Evolutionary conservation across 2,113 vertebrate species (phyloP), one percentile per base, ranked within the genome.

Genomic region (Mola mola): DNA sequence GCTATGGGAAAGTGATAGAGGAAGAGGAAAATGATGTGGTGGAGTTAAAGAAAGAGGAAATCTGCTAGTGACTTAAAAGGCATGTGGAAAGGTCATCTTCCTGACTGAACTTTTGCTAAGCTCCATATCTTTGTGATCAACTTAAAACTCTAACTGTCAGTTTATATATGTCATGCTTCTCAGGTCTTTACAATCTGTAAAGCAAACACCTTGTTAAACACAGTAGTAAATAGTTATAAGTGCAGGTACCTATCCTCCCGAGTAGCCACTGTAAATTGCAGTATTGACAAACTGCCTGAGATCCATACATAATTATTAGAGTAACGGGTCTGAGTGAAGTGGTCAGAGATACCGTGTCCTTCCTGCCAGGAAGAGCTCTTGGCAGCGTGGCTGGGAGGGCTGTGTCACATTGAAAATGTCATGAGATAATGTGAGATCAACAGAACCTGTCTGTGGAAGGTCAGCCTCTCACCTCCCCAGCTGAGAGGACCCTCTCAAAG

Each of bases 321-420:
- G 50, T 56, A 77, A 64, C 53, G 63, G 51, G 20, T 73, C 46
- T 15, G 46, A 63, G 56, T 50, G 66, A 79, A 58, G 73, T 76
- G 78, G 85, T 76, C 71, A 72, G 53, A 66, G 66, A 81, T 58
- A 73, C 38, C 0, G 63, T 56, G 63, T 81, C 78, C 70, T 79
- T 81, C 72, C 70, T 72, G 72, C 72, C 61, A 75, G 79, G 52
- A 81, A 62, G 81, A 58, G 42, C 75, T 77, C 56, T 72, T 59
- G 44, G 68, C 86, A 72, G 53, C 49, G 15, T 43, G 34, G 69
- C 78, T 64, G 33, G 43, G 70, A 79, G 72, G 41, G 51, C 86
- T 68, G 57, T 89, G 91, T 86, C 88, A 85, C 79, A 72, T 70
- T 38, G 67, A 58, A 91, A 91, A 92, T 90, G 88, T 90, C 89